Evolutionary conservation across 2,888 invertebrate species (phyloP).

Genomic region (Protonemura montana): DNA sequence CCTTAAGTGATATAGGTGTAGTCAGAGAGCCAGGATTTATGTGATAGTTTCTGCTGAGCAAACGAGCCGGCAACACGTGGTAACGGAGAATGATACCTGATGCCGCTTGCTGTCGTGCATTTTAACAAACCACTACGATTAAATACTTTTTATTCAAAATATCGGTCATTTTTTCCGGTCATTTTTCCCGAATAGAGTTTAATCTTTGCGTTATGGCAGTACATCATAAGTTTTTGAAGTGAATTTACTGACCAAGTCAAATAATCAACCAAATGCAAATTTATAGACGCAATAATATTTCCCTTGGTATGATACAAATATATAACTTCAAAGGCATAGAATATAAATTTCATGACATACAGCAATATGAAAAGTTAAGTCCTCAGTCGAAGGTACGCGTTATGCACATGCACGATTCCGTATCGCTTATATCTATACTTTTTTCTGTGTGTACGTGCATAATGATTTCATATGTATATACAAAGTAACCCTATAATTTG

Average conservation of each 20-base stretch:
- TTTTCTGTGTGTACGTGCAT: conserved; percentile 20
- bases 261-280: background rate
- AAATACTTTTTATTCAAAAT: too few relatives aligned
- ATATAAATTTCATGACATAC: background rate
- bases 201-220: too few relatives aligned
- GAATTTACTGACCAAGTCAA: background rate
- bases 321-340: background rate
- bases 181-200: too few relatives aligned
- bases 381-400: background rate
- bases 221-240: too few relatives aligned
- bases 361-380: conserved; percentile 1
- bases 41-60: too few relatives aligned
- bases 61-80: too few relatives aligned
- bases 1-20: too few relatives aligned
- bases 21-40: too few relatives aligned
- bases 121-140: too few relatives aligned
- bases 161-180: too few relatives aligned
- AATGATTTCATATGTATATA: conserved; percentile 3
- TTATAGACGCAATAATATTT: background rate
- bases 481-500: conserved; percentile 26
- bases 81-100: too few relatives aligned
- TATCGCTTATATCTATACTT: background rate
- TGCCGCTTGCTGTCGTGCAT: too few relatives aligned
- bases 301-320: background rate
- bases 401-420: background rate